phyloP scores from a whole-genome alignment of 1,140 invertebrate genomes.

The Camponotus floridanus region DNA sequence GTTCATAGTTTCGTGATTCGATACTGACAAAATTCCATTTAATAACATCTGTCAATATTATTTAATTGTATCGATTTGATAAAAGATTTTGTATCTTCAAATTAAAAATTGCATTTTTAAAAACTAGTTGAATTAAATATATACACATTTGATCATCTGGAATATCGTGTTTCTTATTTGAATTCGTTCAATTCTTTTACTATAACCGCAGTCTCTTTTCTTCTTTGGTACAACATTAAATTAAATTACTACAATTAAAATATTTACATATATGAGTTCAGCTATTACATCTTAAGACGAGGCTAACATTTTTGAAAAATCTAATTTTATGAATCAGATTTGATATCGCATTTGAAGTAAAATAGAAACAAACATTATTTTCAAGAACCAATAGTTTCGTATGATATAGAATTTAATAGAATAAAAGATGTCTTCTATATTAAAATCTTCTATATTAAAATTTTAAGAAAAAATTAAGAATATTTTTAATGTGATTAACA shows the following conservation, averaged over 20 bases:
- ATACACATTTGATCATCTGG: background rate
- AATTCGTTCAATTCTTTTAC: background rate
- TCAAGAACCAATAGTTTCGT: background rate
- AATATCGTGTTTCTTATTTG: background rate
- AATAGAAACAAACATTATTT: background rate
- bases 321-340: background rate
- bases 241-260: background rate
- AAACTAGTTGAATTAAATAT: background rate
- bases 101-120: background rate
- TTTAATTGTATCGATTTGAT: background rate
- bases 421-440: background rate
- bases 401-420: background rate
- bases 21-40: background rate
- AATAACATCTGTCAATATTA: background rate
- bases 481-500: constrained; percentile 6
- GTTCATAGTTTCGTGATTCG: background rate
- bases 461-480: background rate
- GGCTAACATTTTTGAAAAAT: background rate
- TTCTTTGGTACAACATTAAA: background rate
- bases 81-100: background rate
- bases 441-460: background rate
- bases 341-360: background rate
- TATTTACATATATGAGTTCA: constrained; percentile 61
- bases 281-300: constrained; percentile 1
- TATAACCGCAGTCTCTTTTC: background rate